Evolutionary conservation across 2,797 vertebrate genomes (phyloP).

Genomic region (Gallinago stenura): DNA sequence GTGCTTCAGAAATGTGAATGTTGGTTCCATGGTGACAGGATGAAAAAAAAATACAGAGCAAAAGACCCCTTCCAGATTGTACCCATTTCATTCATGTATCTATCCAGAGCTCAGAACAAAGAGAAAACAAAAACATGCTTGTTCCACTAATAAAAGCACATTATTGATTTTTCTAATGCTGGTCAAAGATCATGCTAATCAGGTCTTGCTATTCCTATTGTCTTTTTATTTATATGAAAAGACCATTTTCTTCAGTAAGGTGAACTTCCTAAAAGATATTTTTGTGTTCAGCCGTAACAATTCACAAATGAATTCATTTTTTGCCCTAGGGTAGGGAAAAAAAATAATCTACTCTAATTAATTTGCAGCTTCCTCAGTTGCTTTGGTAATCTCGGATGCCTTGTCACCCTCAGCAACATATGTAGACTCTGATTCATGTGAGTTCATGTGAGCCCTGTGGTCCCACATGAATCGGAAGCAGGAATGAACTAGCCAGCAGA

Average conservation of each 20-base stretch:
- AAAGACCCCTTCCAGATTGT: conserved; percentile 17
- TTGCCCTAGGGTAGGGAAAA: neutral
- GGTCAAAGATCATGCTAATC: neutral
- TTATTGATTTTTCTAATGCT: conserved; percentile 8
- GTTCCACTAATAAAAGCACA: conserved; percentile 10
- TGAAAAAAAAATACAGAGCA: neutral
- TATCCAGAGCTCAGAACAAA: conserved; percentile 16
- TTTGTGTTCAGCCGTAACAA: neutral
- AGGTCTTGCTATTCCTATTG: neutral
- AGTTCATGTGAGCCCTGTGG: neutral
- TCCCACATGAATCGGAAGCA: neutral
- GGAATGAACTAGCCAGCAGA: conserved; percentile 12
- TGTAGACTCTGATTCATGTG: conserved; percentile 66
- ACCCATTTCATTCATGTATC: neutral
- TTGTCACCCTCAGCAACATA: conserved; percentile 36
- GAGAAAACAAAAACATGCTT: conserved; percentile 17
- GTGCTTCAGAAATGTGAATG: neutral
- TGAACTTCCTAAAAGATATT: neutral
- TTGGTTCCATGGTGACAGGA: neutral
- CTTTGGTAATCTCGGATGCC: neutral
- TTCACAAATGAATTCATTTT: neutral
- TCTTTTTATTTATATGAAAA: neutral
- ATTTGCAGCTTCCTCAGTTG: neutral
- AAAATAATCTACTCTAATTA: neutral
- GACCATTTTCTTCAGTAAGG: neutral